phyloP scores from a whole-genome alignment of 1,140 invertebrate genomes.

The Halesus radiatus region DNA sequence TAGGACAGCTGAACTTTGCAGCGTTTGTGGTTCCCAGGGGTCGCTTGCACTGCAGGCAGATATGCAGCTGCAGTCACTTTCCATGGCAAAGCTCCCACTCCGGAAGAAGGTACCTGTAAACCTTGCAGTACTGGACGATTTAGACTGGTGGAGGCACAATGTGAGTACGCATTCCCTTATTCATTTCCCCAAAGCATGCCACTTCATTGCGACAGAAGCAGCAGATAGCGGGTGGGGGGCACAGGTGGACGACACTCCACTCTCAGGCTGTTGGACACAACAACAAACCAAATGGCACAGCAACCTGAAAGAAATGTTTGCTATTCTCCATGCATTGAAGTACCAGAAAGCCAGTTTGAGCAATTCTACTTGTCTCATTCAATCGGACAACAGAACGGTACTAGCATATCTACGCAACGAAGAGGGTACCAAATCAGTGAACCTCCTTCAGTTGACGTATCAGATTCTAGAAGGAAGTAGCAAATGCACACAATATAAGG shows the following conservation, averaged over 20 bases:
- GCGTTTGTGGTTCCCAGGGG: too few relatives aligned
- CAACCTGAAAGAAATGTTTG: constrained; percentile 61
- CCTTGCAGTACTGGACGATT: too few relatives aligned
- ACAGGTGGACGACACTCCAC: too few relatives aligned
- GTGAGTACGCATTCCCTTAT: neutral
- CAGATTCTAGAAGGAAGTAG: constrained; percentile 56
- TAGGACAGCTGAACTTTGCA: too few relatives aligned
- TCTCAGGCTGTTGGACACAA: constrained; percentile 49
- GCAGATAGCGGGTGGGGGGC: constrained; percentile 58
- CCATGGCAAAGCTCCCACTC: too few relatives aligned
- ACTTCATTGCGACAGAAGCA: constrained; percentile 59
- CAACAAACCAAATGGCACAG: constrained; percentile 57
- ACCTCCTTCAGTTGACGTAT: constrained; percentile 58
- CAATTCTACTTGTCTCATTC: constrained; percentile 55
- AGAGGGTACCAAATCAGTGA: too few relatives aligned
- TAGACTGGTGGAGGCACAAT: too few relatives aligned
- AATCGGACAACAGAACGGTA: too few relatives aligned
- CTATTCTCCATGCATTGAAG: constrained; percentile 57
- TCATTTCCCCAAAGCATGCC: neutral
- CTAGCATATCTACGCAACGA: too few relatives aligned
- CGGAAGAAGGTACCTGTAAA: too few relatives aligned
- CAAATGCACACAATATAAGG: constrained; percentile 57
- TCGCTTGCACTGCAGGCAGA: too few relatives aligned
- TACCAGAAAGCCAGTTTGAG: constrained; percentile 48
- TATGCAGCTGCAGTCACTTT: too few relatives aligned